These are phyloP conservation scores for Sipha maydis DNA, from an alignment of 2,888 invertebrate species.

Conservation along the genomic window DNA sequence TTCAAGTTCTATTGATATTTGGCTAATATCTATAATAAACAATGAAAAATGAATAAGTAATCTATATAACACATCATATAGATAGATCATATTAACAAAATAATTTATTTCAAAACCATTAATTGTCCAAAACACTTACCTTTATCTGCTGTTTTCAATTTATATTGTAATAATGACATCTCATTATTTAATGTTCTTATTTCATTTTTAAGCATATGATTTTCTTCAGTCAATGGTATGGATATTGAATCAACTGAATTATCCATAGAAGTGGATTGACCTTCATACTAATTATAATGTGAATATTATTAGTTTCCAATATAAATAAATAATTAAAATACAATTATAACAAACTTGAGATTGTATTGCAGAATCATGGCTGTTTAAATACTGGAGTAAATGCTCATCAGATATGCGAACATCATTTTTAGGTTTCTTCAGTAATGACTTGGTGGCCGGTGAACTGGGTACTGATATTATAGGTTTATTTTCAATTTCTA, in stretches of 20 bases:
- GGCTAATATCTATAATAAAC: conserved; percentile 37
- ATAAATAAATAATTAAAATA: not conserved
- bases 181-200: conserved; percentile 70
- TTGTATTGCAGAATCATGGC: conserved; percentile 52
- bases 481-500: conserved; percentile 49
- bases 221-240: conserved; percentile 64
- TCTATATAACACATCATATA: no score
- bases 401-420: conserved; percentile 62
- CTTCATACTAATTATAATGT: conserved; percentile 64
- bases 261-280: conserved; percentile 63
- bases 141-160: conserved; percentile 69
- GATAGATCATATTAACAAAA: no score
- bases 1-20: conserved; percentile 58
- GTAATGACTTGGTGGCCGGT: conserved; percentile 25
- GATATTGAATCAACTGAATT: conserved; percentile 66
- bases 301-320: not conserved
- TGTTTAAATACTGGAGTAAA: conserved; percentile 63
- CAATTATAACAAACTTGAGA: conserved; percentile 37
- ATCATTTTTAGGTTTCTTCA: conserved; percentile 44
- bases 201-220: conserved; percentile 69
- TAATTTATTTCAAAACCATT: not conserved
- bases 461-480: conserved; percentile 30
- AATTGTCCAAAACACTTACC: conserved; percentile 66
- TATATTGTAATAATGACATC: conserved; percentile 69
- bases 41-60: not conserved